A percentile compares a stretch with the other conserved stretches of the same genome.
phyloP scores from a whole-genome alignment of 2,113 vertebrate genomes.

The Ariopsis seemanni region DNA sequence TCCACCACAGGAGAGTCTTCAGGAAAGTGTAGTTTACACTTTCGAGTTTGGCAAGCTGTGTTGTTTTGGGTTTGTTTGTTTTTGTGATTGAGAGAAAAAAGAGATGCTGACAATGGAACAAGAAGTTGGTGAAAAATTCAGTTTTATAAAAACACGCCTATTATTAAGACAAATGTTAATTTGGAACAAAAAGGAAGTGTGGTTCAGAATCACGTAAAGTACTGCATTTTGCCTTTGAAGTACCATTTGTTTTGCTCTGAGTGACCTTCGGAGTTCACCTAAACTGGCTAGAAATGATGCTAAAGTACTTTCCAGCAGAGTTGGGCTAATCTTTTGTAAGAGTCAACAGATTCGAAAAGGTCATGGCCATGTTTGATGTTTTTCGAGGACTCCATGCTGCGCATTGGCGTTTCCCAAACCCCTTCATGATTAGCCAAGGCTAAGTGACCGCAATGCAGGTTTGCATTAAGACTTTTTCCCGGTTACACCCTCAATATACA shows the following conservation, averaged over 20 bases:
- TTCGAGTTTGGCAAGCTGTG: background rate
- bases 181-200: background rate
- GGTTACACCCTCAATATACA: slow-evolving; percentile 59
- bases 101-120: background rate
- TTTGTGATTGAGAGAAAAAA: background rate
- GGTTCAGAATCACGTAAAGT: background rate
- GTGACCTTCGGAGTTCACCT: background rate
- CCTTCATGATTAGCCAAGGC: slow-evolving; percentile 51
- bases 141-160: background rate
- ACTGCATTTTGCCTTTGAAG: background rate
- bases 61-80: background rate
- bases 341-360: slow-evolving; percentile 18
- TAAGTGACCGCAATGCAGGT: slow-evolving; percentile 48
- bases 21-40: background rate
- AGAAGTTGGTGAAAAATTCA: background rate
- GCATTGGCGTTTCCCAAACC: slow-evolving; percentile 27
- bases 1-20: background rate
- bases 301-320: slow-evolving; percentile 25
- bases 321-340: slow-evolving; percentile 26
- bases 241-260: background rate
- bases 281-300: slow-evolving; percentile 17
- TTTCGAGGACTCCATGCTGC: slow-evolving; percentile 28
- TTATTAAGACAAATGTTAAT: background rate
- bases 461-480: slow-evolving; percentile 47
- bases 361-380: slow-evolving; percentile 24